phyloP scores from a whole-genome alignment of 1,140 invertebrate genomes.

The Temnothorax curvispinosus region DNA sequence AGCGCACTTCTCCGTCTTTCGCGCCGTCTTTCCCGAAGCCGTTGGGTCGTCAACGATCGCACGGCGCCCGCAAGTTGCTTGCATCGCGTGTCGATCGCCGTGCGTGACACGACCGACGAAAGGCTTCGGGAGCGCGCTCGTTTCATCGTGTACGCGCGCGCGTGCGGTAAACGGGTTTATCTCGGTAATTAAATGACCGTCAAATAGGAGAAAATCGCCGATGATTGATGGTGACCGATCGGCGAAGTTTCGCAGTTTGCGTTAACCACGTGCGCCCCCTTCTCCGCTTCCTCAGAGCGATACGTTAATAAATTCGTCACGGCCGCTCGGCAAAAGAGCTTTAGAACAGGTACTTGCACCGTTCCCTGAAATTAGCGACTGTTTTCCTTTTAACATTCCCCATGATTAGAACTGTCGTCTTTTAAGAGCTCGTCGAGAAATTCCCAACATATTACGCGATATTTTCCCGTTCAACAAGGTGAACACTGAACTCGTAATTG shows the following conservation, averaged over 20 bases:
- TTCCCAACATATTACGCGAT: no score
- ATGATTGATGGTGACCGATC: slow-evolving; percentile 48
- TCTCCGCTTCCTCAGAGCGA: no score
- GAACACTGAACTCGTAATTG: no score
- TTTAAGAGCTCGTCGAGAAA: neutral
- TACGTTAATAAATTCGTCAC: slow-evolving; percentile 43
- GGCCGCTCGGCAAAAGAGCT: neutral
- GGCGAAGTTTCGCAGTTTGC: slow-evolving; percentile 11
- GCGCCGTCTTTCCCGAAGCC: no score
- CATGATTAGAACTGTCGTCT: neutral
- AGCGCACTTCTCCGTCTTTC: neutral
- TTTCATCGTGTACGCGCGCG: neutral
- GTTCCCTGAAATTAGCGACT: neutral
- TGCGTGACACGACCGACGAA: slow-evolving; percentile 56
- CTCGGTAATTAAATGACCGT: slow-evolving; percentile 51
- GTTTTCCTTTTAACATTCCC: neutral
- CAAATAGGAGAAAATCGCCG: slow-evolving; percentile 56
- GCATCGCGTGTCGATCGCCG: slow-evolving; percentile 53
- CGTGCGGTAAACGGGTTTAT: slow-evolving; percentile 49
- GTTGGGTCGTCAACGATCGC: neutral
- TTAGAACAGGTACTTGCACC: neutral
- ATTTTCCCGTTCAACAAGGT: neutral
- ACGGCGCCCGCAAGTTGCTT: neutral
- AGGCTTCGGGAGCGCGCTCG: neutral
- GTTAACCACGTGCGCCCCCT: neutral